Base-by-base conservation (phyloP, 2,888 invertebrate species). In the Apotomis turbidana region DNA sequence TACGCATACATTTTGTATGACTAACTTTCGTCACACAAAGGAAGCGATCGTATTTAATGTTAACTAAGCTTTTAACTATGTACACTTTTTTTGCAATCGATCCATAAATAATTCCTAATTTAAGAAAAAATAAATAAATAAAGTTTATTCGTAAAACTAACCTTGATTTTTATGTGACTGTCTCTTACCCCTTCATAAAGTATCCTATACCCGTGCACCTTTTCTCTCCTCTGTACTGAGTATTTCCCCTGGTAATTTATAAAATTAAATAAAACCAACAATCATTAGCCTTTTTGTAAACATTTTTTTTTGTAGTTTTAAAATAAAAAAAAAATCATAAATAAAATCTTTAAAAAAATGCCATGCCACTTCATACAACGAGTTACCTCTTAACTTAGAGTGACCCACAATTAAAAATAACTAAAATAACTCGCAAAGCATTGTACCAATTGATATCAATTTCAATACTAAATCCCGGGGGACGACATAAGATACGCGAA, bases 191-290 rank as follows among this genome's bases (percentile, higher is more conserved):
- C 4, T 44, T 44, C 44, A 44, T 44, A 44, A 44, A 44, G 44
- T 27, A 2, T 27, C 1, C 27, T 27, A 27, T 27, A 27, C 27
- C 27, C 27, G 27, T 27, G 1, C 27, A 44, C 3, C 5, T 44
- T 44, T 3, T 44, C 44, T 44, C 44, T 44, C 44, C 71, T 71
- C 74, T 74, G 73, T 44, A 44, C 74, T 72, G 74, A 71, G 73
- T 76, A 74, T 76, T 62, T 75, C 3, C 71, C 73, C 74, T 74
- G 73, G 73, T 74, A 73, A 71, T 74, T 72, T 72, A 72, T 74
- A 75, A 76, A 72, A 75, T 67, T 64, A 75, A 71, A 61, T 71
- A 71, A 73, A 74, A 62, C 27, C 27, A 27, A 27, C 27, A 27
- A 27, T 27, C 27, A 27, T 27, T 27, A 27, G 27, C 27, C 27